phyloP scores from a whole-genome alignment of 2,888 invertebrate species.

The Drosophila mercatorum region DNA sequence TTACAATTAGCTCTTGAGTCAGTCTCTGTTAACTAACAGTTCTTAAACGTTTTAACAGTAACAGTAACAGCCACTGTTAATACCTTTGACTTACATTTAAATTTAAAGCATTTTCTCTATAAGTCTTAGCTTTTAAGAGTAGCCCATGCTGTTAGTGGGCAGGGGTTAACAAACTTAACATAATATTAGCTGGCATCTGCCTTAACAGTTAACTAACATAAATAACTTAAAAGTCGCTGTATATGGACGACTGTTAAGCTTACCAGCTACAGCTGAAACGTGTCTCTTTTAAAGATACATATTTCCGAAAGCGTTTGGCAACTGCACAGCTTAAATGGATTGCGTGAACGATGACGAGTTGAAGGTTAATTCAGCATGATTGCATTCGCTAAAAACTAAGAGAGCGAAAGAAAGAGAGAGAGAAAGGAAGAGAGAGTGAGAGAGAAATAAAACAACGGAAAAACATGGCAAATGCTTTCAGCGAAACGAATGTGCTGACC shows the following conservation, averaged over 20 bases:
- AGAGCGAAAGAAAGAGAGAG: background rate
- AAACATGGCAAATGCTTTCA: conserved; percentile 18
- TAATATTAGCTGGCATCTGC: too few relatives aligned
- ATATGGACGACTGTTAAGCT: background rate
- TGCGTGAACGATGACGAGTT: conserved; percentile 16
- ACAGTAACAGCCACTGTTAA: too few relatives aligned
- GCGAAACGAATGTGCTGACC: conserved; percentile 23
- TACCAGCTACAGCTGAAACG: background rate
- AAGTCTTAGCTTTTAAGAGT: too few relatives aligned
- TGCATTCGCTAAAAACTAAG: background rate
- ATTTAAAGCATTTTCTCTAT: too few relatives aligned
- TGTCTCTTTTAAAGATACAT: background rate
- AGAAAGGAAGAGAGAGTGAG: background rate
- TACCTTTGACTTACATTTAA: too few relatives aligned
- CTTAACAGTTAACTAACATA: background rate
- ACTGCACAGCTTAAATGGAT: conserved; percentile 12
- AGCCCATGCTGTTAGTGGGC: background rate
- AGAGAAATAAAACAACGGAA: conserved; percentile 2
- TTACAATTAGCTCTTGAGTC: too few relatives aligned
- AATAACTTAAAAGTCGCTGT: background rate
- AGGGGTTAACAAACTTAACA: too few relatives aligned
- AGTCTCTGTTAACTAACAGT: too few relatives aligned
- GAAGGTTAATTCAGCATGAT: conserved; percentile 42
- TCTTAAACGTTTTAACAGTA: too few relatives aligned
- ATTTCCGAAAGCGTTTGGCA: conserved; percentile 10